Base-by-base conservation (phyloP, 2,113 vertebrate genomes). In the Sinocyclocheilus rhinocerous region DNA sequence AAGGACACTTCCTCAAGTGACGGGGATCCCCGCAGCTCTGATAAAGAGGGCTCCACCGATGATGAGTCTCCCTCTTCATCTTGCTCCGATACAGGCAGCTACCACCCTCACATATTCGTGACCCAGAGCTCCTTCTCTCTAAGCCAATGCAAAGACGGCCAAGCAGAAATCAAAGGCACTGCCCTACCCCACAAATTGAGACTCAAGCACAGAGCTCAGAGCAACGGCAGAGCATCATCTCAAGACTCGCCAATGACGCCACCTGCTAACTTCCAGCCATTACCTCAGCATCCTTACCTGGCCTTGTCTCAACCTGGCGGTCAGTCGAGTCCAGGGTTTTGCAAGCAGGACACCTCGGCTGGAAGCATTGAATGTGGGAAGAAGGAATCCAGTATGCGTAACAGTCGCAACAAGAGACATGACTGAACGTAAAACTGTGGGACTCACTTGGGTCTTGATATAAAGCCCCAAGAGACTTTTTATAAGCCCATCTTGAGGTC, bases 161-260 rank as follows among this genome's bases (percentile, higher is more conserved):
- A 92, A 67, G 91, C 84, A 45, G 95, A 95, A 88, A 91, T 95
- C 69, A 94, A 92, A 89, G 92, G 93, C n/a, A 95, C 94, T 0
- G 96, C 96, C 0, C 83, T 96, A 84, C 96, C 96, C 10, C 96
- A 97, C 90, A 97, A 97, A 92, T 93, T 97, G 52, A 93, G 96
- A 88, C 95, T 97, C 55, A 97, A 97, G 87, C 93, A 95, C 88
- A 86, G 95, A 45, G 93, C 96, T 9, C 91, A 95, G 86, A 94
- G 94, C 86, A 92, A 90, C 20, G 81, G 92, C 3, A 93, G 94
- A 29, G 85, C 88, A 29, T 93, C 92, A 0, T 91, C 91, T 81
- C 94, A 94, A 82, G 95, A 96, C 39, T 92, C 92, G 10, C 93
- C 93, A 0, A 87, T 90, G 7, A 91, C 87, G 1, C 91, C 94